Evolutionary conservation across 2,113 vertebrate genomes (phyloP), one percentile per base, ranked within the genome.

Genomic region (Crotalus helleri): DNA sequence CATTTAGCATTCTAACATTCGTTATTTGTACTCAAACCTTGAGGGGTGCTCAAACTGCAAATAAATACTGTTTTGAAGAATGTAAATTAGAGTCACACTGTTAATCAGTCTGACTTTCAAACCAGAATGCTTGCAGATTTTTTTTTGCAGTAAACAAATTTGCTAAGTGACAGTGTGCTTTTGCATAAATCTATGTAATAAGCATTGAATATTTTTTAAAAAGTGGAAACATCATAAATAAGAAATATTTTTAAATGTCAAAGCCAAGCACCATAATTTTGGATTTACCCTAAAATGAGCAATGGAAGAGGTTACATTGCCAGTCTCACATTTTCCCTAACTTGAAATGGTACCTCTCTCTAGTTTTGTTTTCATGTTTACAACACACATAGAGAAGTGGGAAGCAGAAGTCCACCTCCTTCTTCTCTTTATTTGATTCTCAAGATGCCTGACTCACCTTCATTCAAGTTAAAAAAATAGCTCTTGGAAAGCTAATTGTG

Each of bases 1-100:
- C 92, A 90, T 46, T 94, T 96, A 92, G 93, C 89, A 91, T 46
- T 54, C 64, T 87, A 2, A 0, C 0, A 53, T 91, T 94, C 33
- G 93, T 90, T 74, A 64, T 96, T 95, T 95, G 86, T 95, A 94
- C 21, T 94, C 93, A 95, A 95, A 58, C 74, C 85, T 95, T 94
- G 88, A 74, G 3, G 87, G 89, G 86, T 92, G 69, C 92, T 93
- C 90, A 95, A 95, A 93, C 0, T 89, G 53, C 61, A 24, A 88
- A 90, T 88, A 91, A 91, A 54, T 81, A 19, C 33, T n/a, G 39
- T 51, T 19, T 23, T 69, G 74, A 91, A 74, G 54, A 49, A 69
- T 87, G 46, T 87, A 64, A 64, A 92, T 87, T 53, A 87, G 17
- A 87, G 85, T 13, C 55, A 44, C 64, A 33, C n/a, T 58, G 26